Base-by-base conservation (phyloP, 1,140 invertebrate species). In the Pseudachorutes palmiensis region DNA sequence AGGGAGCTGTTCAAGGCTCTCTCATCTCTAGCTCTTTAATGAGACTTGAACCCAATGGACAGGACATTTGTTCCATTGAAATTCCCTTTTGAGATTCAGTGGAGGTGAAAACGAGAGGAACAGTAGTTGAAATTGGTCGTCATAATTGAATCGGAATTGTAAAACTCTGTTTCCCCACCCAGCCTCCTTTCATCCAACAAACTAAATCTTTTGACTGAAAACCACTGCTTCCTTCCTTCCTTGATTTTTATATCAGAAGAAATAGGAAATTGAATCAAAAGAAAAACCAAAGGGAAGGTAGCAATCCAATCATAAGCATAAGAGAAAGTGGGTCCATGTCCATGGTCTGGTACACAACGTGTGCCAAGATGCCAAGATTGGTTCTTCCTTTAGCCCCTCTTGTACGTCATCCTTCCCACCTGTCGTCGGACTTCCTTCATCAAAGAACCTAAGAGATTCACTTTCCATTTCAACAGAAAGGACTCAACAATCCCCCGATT, bases 81-180 rank as follows among this genome's bases (percentile, higher is more conserved):
- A 61, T 32, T 29, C 31, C 33, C 33, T 33, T 33, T n/a, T 33
- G 24, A n/a, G 1, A 14, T 32, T 61, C 33, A 32, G 2, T 26
- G 28, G 32, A 61, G 22, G 12, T 61, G 22, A 32, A 32, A 61
- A 30, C 9, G 22, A 61, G 24, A 60, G 58, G 26, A 60, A 61
- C 26, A 58, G 55, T 58, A 2, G 55, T 29, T 29, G 31, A 29
- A 58, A 16, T 24, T 58, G 31, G 2, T 14, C n/a, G 55, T 55
- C 49, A 55, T n/a, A 28, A 30, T 26, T 30, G 31, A 29, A 58
- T 29, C 24, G 31, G n/a, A n/a, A n/a, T n/a, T n/a, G n/a, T n/a
- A n/a, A n/a, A n/a, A n/a, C n/a, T n/a, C n/a, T n/a, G n/a, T n/a
- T n/a, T n/a, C n/a, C n/a, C n/a, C n/a, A n/a, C n/a, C n/a, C n/a